Base-by-base conservation (phyloP, 2,888 invertebrate genomes). In the Hermaeophaga mercurialis region DNA sequence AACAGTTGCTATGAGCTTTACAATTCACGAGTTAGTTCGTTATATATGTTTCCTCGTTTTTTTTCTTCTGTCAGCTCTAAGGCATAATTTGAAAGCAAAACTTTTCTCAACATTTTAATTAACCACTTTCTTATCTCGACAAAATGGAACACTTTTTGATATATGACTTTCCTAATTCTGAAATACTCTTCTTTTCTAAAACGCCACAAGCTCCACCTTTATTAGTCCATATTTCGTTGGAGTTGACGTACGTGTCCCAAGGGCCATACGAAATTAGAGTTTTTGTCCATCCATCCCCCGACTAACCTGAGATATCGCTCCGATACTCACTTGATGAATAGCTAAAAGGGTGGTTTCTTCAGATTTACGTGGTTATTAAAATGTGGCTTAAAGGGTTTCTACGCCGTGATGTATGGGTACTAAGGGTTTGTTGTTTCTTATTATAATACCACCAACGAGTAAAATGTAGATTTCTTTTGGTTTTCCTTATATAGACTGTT, bases 181-280 rank as follows among this genome's bases (percentile, higher is more conserved):
- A 56, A n/a, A 53, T 45, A 59, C 56, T 56, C 41, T 24, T 19
- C 31, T 36, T 56, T 52, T 41, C 39, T 39, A 33, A 45, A 45
- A 34, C 53, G 41, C 38, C 15, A 39, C 33, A 54, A 31, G 54
- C 58, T 56, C 61, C 61, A 49, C 71, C 71, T 69, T 71, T 71
- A 71, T 70, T 66, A 65, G 66, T 71, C 70, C 67, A 70, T 71
- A 71, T 69, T 68, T 71, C 61, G 65, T 66, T 33, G 54, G 26
- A 56, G 41, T 57, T 66, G 71, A 69, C 70, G 57, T 61, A 56
- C 59, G 59, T 61, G 50, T 62, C 63, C 63, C 52, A 60, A 26
- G 54, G 65, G 62, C 62, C 62, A 54, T 26, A 26, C 17, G 18
- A 49, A 58, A 54, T 45, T 39, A 43, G 50, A 38, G 45, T 41